Evolutionary conservation across 1,140 invertebrate species (phyloP).

Genomic region (Scaptomyza graminum): DNA sequence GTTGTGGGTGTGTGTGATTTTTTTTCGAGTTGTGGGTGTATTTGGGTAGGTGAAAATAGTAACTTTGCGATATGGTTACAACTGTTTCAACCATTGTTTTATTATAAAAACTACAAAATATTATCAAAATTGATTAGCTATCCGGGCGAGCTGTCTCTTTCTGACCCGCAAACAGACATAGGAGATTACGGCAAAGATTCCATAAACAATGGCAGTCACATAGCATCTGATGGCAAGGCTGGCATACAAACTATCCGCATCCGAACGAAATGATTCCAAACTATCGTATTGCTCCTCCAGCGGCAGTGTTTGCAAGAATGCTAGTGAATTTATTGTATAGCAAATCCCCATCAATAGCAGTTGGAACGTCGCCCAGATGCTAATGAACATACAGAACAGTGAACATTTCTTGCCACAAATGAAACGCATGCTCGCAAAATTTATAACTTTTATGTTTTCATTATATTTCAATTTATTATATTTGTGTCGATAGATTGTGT

Average conservation of each 20-base stretch:
- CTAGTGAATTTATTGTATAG: constrained; percentile 17
- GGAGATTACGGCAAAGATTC: constrained; percentile 23
- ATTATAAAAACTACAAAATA: constrained; percentile 9
- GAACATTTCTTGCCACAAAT: constrained; percentile 44
- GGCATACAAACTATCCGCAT: constrained; percentile 18
- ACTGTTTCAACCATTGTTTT: constrained; percentile 13
- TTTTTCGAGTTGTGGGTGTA: background rate
- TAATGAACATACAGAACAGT: constrained; percentile 50
- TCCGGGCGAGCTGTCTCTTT: background rate
- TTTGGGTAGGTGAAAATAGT: constrained; percentile 24
- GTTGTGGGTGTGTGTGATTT: constrained; percentile 19
- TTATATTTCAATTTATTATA: too few relatives aligned
- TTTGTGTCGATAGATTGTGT: background rate
- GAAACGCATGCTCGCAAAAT: constrained; percentile 9
- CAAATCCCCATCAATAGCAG: constrained; percentile 47
- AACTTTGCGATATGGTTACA: constrained; percentile 15
- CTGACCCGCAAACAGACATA: constrained; percentile 10
- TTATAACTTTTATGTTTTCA: too few relatives aligned
- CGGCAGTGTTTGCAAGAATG: constrained; percentile 21
- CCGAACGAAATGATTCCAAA: constrained; percentile 20
- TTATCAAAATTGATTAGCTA: background rate
- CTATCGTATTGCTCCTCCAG: background rate
- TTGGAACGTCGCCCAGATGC: constrained; percentile 59
- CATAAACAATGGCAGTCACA: constrained; percentile 31
- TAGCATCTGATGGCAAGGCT: constrained; percentile 43